phyloP scores from a whole-genome alignment of 2,888 invertebrate genomes.

The Synergus japonicus region DNA sequence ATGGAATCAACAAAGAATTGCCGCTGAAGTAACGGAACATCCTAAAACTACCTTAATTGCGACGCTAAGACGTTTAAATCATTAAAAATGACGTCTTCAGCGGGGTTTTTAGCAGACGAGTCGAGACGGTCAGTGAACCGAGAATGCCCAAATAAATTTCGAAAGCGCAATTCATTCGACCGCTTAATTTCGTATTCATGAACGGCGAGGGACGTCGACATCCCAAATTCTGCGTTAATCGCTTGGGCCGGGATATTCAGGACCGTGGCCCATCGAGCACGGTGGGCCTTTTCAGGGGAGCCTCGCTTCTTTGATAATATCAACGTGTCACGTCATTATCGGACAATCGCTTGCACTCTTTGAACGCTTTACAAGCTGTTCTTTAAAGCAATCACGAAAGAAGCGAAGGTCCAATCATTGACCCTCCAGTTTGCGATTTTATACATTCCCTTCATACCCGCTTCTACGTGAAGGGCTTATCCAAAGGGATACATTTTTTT shows the following conservation, averaged over 20 bases:
- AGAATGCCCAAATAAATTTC: conserved; percentile 51
- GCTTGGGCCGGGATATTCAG: conserved; percentile 41
- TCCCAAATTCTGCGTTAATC: conserved; percentile 56
- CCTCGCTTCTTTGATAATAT: conserved; percentile 44
- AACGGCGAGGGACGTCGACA: conserved; percentile 50
- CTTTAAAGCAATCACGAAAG: conserved; percentile 11
- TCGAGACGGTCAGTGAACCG: conserved; percentile 27
- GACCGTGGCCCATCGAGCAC: conserved; percentile 34
- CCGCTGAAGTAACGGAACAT: no score
- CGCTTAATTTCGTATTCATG: conserved; percentile 55
- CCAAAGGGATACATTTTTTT: no score
- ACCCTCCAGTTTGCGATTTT: no score
- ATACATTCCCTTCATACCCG: no score
- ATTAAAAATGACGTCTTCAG: background rate
- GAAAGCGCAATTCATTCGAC: conserved; percentile 45
- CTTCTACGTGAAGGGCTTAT: no score
- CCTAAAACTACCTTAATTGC: background rate
- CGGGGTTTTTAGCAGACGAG: background rate
- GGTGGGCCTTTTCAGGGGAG: conserved; percentile 6
- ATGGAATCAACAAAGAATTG: background rate
- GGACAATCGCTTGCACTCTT: conserved; percentile 43
- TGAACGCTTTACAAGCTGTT: background rate
- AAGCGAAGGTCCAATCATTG: no score
- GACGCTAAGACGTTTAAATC: background rate
- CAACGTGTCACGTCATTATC: conserved; percentile 53